Conservation (phyloP, 2,888 invertebrate species). For the Cataglyphis albicans region DNA sequence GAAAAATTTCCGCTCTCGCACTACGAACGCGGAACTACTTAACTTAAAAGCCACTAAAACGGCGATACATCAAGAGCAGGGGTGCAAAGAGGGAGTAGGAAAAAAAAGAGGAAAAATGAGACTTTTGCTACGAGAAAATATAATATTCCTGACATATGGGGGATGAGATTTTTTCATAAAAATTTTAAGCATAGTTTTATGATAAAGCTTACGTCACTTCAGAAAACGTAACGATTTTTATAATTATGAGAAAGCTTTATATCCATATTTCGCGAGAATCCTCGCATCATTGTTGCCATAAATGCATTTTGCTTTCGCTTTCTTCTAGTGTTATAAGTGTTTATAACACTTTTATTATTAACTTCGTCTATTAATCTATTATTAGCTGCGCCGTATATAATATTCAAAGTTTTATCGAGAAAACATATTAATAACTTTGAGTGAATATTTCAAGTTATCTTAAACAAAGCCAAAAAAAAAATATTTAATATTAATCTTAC, state of each 20-base stretch:
- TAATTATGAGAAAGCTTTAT: constrained; percentile 23
- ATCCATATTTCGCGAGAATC: constrained; percentile 26
- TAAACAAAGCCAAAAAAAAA: background rate
- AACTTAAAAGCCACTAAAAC: constrained; percentile 55
- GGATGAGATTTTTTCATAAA: constrained; percentile 34
- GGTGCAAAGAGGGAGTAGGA: background rate
- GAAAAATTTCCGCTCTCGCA: constrained; percentile 46
- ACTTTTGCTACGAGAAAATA: constrained; percentile 26
- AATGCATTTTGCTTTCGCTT: constrained; percentile 47
- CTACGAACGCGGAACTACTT: constrained; percentile 36
- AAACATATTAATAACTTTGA: constrained; percentile 6
- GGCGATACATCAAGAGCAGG: constrained; percentile 17
- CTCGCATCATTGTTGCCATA: constrained; percentile 1
- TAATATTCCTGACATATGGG: constrained; percentile 31
- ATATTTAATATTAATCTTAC: background rate
- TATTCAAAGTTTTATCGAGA: constrained; percentile 37
- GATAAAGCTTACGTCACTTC: background rate
- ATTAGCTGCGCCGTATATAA: constrained; percentile 45
- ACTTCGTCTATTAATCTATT: constrained; percentile 45
- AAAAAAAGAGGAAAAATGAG: background rate
- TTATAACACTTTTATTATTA: constrained; percentile 49
- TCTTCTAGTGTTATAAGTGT: constrained; percentile 44
- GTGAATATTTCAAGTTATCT: background rate
- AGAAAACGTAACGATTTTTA: constrained; percentile 37
- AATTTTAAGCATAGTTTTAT: constrained; percentile 5